Evolutionary conservation across 2,113 vertebrate genomes (phyloP).

Genomic region (Chaenogobius annularis): DNA sequence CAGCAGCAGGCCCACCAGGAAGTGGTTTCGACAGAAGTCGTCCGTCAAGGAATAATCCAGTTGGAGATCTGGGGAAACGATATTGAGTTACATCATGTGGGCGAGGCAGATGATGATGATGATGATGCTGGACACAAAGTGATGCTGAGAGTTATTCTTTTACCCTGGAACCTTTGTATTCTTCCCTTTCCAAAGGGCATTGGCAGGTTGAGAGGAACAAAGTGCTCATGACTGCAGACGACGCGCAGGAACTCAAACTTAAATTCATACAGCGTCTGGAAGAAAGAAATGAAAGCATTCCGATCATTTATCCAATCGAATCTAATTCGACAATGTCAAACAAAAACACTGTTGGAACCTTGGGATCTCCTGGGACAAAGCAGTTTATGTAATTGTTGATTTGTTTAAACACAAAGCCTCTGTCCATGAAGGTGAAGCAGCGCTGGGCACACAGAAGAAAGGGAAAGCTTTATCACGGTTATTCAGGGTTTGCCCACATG

Average conservation of each 20-base stretch:
- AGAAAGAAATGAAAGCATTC: conserved; percentile 13
- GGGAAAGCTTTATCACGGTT: background rate
- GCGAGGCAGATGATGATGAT: background rate
- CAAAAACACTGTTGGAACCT: conserved; percentile 76
- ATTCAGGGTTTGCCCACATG: background rate
- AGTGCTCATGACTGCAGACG: conserved; percentile 95
- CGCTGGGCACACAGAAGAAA: conserved; percentile 74
- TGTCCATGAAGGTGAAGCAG: conserved; percentile 97
- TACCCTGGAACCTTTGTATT: conserved; percentile 96
- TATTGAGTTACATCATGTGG: background rate
- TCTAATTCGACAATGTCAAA: background rate
- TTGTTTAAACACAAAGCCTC: conserved; percentile 96
- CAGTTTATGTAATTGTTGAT: conserved; percentile 98
- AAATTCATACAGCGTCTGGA: conserved; percentile 93
- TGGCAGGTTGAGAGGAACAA: conserved; percentile 93
- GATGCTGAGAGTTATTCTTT: conserved; percentile 7
- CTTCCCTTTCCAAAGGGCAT: conserved; percentile 96
- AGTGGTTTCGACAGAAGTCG: conserved; percentile 98
- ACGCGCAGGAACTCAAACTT: conserved; percentile 98
- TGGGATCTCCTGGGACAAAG: conserved; percentile 93
- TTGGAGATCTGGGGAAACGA: conserved; percentile 83
- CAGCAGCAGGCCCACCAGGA: conserved; percentile 92
- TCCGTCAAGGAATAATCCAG: conserved; percentile 93
- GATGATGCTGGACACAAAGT: background rate
- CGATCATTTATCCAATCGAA: background rate